Evolutionary conservation across 2,888 invertebrate species (phyloP).

Genomic region (Chamaedrilus cognettii): DNA sequence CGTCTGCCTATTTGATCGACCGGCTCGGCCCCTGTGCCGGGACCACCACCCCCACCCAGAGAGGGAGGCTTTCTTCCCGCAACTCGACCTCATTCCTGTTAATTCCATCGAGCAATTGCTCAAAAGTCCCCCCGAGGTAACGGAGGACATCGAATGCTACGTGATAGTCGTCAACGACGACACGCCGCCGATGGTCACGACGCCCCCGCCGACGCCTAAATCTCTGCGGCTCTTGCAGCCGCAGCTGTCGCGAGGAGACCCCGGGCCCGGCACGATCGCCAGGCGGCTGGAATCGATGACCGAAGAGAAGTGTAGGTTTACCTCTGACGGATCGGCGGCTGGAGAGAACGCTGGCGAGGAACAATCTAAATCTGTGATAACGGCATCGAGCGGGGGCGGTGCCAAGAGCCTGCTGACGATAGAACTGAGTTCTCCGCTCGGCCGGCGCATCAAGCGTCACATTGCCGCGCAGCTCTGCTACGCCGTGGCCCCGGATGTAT

Average conservation of each 20-base stretch:
- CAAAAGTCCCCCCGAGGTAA: not conserved
- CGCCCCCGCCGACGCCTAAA: not conserved
- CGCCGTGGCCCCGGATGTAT: too few relatives aligned
- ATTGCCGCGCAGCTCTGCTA: not conserved
- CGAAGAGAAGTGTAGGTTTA: too few relatives aligned
- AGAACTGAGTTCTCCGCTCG: not conserved
- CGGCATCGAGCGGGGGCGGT: not conserved
- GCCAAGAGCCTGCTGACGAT: not conserved
- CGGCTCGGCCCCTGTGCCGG: not conserved
- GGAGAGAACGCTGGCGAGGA: too few relatives aligned
- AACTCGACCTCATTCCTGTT: not conserved
- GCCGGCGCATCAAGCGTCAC: not conserved
- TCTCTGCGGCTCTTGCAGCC: not conserved
- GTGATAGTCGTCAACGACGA: not conserved
- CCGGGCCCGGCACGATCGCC: not conserved
- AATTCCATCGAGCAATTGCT: not conserved
- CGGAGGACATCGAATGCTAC: not conserved
- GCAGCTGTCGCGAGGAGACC: not conserved
- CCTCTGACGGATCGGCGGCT: too few relatives aligned
- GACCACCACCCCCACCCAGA: not conserved
- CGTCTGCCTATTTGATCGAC: not conserved
- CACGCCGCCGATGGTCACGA: not conserved
- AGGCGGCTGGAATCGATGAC: not conserved
- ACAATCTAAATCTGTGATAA: too few relatives aligned
- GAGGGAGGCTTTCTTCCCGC: not conserved